A percentile compares a stretch with the other conserved stretches of the same genome.
Evolutionary conservation across 2,797 vertebrate species (phyloP).

Genomic region (Gouania willdenowi): DNA sequence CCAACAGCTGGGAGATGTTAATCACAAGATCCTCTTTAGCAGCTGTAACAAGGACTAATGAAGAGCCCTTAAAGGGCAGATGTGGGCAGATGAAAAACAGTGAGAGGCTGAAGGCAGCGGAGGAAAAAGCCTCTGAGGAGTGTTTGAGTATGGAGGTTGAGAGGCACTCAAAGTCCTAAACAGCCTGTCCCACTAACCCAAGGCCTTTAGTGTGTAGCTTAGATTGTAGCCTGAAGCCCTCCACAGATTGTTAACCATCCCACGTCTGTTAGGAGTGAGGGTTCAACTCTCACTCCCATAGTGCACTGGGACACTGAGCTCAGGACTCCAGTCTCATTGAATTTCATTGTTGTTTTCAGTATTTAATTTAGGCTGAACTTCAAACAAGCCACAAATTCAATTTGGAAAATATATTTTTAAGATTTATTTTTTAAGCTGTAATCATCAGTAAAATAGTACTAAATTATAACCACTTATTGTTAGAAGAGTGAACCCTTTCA

Average conservation of each 20-base stretch:
- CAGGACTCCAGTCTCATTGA: no score
- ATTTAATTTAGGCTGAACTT: no score
- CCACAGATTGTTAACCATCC: constrained; percentile 46
- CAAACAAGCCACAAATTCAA: no score
- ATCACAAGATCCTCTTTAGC: constrained; percentile 17
- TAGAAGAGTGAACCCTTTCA: no score
- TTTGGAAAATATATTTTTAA: no score
- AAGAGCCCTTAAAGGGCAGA: constrained; percentile 18
- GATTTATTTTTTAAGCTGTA: no score
- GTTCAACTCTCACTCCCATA: constrained; percentile 19
- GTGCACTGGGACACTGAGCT: constrained; percentile 6
- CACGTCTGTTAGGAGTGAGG: constrained; percentile 31
- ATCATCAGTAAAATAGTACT: no score
- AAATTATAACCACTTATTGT: no score
- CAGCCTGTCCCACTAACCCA: constrained; percentile 33
- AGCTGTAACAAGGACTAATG: constrained; percentile 35
- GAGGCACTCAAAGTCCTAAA: constrained; percentile 26
- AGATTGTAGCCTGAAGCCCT: constrained; percentile 23
- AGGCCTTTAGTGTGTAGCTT: constrained; percentile 25
- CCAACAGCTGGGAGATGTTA: constrained; percentile 57
- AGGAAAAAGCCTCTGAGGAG: constrained; percentile 1
- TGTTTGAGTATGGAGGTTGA: constrained; percentile 21
- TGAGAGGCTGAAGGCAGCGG: background rate
- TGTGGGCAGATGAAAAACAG: constrained; percentile 20
- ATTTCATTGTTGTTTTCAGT: no score